Evolutionary conservation across 2,113 vertebrate genomes (phyloP).

Genomic region (Antennarius striatus): DNA sequence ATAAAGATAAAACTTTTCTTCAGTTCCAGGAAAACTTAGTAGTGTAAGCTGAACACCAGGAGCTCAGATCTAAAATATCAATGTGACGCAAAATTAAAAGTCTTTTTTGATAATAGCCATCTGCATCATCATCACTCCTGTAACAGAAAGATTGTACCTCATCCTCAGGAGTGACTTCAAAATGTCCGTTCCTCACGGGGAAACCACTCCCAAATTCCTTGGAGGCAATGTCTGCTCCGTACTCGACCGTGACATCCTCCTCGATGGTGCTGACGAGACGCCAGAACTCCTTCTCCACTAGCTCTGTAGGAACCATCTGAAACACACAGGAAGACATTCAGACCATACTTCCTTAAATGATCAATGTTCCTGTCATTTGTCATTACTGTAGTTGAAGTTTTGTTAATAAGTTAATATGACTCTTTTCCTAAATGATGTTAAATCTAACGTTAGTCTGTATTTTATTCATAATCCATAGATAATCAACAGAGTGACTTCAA

Average conservation of each 20-base stretch:
- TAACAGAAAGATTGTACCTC: slow-evolving; percentile 79
- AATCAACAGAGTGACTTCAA: no score
- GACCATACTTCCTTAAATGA: no score
- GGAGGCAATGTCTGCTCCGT: slow-evolving; percentile 96
- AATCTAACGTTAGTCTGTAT: no score
- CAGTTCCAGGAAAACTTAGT: no score
- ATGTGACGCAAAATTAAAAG: not conserved
- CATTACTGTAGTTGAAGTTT: no score
- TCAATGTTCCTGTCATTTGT: no score
- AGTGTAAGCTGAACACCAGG: not conserved
- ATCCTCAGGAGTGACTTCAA: slow-evolving; percentile 88
- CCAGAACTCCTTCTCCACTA: slow-evolving; percentile 99
- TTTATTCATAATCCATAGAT: no score
- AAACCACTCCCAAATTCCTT: slow-evolving; percentile 99
- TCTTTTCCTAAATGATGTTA: no score
- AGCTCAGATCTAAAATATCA: not conserved
- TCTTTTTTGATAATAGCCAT: no score
- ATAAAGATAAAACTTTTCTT: not conserved
- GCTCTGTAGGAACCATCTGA: slow-evolving; percentile 98
- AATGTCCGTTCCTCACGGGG: slow-evolving; percentile 88
- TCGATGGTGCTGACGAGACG: slow-evolving; percentile 96
- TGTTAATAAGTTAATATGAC: no score
- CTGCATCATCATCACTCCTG: not conserved
- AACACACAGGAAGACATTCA: not conserved
- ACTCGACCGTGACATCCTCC: slow-evolving; percentile 97